Conservation (phyloP, 1,140 invertebrate species). For the Nautilus pompilius region DNA sequence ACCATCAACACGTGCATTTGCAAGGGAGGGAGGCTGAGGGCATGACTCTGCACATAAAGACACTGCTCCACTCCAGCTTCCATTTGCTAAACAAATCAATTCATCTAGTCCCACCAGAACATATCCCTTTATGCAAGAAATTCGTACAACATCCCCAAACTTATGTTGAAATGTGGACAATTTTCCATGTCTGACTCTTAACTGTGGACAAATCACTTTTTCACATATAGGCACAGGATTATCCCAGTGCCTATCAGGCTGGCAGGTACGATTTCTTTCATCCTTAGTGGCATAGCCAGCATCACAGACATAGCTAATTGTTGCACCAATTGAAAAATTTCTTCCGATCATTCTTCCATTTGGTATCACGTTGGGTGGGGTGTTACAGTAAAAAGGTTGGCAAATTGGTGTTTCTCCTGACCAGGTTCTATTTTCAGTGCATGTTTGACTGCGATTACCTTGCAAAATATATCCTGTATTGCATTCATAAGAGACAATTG, state of each 20-base stretch:
- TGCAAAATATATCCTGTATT: constrained; percentile 15
- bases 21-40: constrained; percentile 66
- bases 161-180: constrained; percentile 20
- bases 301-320: constrained; percentile 31
- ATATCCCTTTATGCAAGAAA: constrained; percentile 62
- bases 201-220: constrained; percentile 19
- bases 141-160: constrained; percentile 20
- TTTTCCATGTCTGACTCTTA: constrained; percentile 22
- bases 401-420: constrained; percentile 20
- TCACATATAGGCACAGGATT: constrained; percentile 55
- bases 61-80: constrained; percentile 81
- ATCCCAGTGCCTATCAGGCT: constrained; percentile 73
- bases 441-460: constrained; percentile 15
- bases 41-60: constrained; percentile 65
- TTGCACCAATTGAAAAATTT: constrained; percentile 25
- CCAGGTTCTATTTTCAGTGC: constrained; percentile 42
- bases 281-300: constrained; percentile 26
- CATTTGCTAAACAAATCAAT: constrained; percentile 63
- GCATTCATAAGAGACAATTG: constrained; percentile 14
- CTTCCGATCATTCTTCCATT: constrained; percentile 36
- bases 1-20: constrained; percentile 83
- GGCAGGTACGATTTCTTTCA: constrained; percentile 14
- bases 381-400: constrained; percentile 25
- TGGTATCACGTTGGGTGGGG: constrained; percentile 26
- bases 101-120: constrained; percentile 16